phyloP scores from a whole-genome alignment of 2,888 invertebrate genomes.

The Eristalinus aeneus region DNA sequence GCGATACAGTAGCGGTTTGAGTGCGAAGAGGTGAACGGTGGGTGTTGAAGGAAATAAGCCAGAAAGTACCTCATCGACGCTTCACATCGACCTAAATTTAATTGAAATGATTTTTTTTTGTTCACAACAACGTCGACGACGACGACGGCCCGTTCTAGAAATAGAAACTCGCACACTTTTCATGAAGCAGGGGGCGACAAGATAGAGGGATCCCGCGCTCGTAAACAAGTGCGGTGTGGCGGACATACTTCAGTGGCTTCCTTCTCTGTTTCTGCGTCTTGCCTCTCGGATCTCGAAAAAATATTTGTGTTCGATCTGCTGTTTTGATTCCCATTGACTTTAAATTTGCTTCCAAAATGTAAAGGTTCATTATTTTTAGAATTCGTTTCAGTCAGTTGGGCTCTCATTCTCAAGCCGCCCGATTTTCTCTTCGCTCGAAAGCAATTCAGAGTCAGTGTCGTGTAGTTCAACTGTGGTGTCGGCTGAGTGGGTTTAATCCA shows the following conservation, averaged over 20 bases:
- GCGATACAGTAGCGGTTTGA: conserved; percentile 49
- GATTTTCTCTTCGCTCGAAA: conserved; percentile 9
- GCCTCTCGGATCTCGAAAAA: background rate
- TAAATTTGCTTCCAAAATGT: conserved; percentile 45
- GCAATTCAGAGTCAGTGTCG: background rate
- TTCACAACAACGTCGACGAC: conserved; percentile 23
- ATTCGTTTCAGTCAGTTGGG: background rate
- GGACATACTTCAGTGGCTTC: conserved; percentile 69
- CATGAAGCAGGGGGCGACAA: background rate
- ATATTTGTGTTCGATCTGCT: conserved; percentile 38
- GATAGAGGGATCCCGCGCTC: conserved; percentile 42
- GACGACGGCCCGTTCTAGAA: conserved; percentile 55
- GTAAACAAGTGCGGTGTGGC: conserved; percentile 55
- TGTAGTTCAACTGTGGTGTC: conserved; percentile 3
- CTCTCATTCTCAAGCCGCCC: background rate
- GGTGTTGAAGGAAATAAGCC: conserved; percentile 3
- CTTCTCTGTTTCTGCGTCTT: conserved; percentile 17
- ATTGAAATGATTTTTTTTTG: conserved; percentile 65
- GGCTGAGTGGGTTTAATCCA: conserved; percentile 1
- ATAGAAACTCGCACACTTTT: conserved; percentile 49
- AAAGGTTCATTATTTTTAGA: conserved; percentile 50
- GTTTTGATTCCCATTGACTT: conserved; percentile 29
- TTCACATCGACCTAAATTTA: conserved; percentile 68
- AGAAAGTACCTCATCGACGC: conserved; percentile 38
- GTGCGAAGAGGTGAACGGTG: background rate